A percentile compares a stretch with the other conserved stretches of the same genome.
These are phyloP conservation scores for Conus betulinus DNA, from an alignment of 1,140 invertebrate genomes.

Conservation along the genomic window DNA sequence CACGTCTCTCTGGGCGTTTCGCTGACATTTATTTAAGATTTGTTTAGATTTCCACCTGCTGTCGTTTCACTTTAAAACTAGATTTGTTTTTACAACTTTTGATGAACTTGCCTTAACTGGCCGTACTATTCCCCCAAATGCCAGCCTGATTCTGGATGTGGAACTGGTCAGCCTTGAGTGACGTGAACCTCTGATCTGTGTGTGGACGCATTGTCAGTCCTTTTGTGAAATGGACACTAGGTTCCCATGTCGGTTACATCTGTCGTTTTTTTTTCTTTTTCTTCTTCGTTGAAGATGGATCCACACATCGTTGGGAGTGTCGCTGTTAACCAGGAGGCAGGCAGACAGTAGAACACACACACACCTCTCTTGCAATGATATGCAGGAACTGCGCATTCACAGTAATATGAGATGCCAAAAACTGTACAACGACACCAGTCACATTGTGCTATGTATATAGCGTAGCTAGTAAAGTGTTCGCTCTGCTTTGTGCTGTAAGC, in stretches of 20 bases:
- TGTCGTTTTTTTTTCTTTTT: neutral
- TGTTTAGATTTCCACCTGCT: too few relatives aligned
- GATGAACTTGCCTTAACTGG: slow-evolving; percentile 52
- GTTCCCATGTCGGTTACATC: neutral
- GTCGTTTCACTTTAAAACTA: too few relatives aligned
- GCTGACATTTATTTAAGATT: too few relatives aligned
- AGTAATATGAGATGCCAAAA: neutral
- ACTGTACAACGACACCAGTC: neutral
- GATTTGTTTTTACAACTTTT: too few relatives aligned
- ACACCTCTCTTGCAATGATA: neutral
- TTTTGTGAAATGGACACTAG: neutral
- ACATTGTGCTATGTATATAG: neutral
- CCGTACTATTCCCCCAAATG: slow-evolving; percentile 86
- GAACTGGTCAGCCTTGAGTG: slow-evolving; percentile 64
- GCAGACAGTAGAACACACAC: too few relatives aligned
- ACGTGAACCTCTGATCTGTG: neutral
- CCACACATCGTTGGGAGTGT: neutral
- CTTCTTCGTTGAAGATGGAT: neutral
- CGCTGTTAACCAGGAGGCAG: too few relatives aligned
- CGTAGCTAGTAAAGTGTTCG: neutral
- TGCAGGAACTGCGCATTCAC: neutral
- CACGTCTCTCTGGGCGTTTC: too few relatives aligned
- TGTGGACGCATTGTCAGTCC: neutral
- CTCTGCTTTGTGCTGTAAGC: neutral
- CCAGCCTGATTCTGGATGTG: slow-evolving; percentile 92